phyloP scores from a whole-genome alignment of 2,113 vertebrate genomes.

The Aegypius monachus region DNA sequence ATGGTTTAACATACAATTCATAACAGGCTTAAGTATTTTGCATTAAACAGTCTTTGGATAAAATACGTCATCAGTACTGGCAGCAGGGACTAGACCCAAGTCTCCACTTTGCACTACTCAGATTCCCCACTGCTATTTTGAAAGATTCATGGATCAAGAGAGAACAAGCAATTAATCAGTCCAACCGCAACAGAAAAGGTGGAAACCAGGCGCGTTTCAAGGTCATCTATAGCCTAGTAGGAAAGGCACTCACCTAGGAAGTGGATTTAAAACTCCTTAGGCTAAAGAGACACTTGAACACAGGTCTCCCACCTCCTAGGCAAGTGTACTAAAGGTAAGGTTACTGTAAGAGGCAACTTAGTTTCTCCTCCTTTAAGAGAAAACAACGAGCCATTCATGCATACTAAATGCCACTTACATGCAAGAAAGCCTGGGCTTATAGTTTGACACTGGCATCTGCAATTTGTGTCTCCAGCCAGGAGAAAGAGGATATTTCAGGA shows the following conservation, averaged over 20 bases:
- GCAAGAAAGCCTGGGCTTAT: neutral
- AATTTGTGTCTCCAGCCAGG: neutral
- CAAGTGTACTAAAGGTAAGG: neutral
- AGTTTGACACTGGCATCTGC: neutral
- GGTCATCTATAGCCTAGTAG: neutral
- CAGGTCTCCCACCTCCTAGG: neutral
- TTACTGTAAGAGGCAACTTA: neutral
- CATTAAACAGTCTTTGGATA: neutral
- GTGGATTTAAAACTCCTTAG: neutral
- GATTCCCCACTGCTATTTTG: neutral
- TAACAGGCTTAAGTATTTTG: neutral
- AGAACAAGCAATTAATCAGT: neutral
- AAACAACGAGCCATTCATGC: neutral
- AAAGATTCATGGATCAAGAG: neutral
- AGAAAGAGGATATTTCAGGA: neutral
- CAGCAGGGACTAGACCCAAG: neutral
- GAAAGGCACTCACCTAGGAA: neutral
- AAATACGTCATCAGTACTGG: neutral
- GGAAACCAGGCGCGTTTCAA: neutral
- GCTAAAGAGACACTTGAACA: neutral
- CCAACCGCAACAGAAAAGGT: neutral
- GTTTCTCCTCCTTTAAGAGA: neutral
- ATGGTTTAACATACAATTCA: conserved; percentile 5
- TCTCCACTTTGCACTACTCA: neutral
- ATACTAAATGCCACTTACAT: neutral